Evolutionary conservation across 2,797 vertebrate genomes (phyloP).

Genomic region (Iguana delicatissima): DNA sequence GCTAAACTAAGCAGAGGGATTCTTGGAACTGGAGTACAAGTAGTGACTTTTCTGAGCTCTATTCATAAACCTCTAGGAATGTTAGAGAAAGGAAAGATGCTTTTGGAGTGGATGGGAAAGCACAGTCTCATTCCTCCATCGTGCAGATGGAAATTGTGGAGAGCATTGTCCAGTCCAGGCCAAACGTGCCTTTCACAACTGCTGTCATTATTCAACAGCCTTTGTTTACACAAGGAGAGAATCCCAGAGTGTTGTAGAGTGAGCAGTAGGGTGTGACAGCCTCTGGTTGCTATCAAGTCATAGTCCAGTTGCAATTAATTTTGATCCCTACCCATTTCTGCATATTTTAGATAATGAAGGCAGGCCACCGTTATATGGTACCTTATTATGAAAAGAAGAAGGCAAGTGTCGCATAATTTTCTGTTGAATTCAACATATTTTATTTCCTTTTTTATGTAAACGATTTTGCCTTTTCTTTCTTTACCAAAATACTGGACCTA

Average conservation of each 20-base stretch:
- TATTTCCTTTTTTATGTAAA: constrained; percentile 2
- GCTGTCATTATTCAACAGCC: not conserved
- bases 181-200: not conserved
- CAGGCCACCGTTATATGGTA: not conserved
- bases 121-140: no score
- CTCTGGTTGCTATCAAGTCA: constrained; percentile 14
- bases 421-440: not conserved
- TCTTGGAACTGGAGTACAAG: no score
- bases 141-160: not conserved
- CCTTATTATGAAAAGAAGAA: not conserved
- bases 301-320: constrained; percentile 18
- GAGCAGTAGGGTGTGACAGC: constrained; percentile 21
- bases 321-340: constrained; percentile 22
- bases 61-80: not conserved
- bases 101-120: not conserved
- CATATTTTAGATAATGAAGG: constrained; percentile 22
- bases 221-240: constrained; percentile 18
- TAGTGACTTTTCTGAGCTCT: no score
- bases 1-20: no score
- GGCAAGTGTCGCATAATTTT: not conserved
- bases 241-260: constrained; percentile 6
- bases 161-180: not conserved
- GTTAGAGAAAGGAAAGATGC: not conserved
- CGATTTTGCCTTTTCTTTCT: not conserved
- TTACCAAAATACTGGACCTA: not conserved